Evolutionary conservation across 2,113 vertebrate species (phyloP), one percentile per base, ranked within the genome.

Genomic region (Colinus virginianus): DNA sequence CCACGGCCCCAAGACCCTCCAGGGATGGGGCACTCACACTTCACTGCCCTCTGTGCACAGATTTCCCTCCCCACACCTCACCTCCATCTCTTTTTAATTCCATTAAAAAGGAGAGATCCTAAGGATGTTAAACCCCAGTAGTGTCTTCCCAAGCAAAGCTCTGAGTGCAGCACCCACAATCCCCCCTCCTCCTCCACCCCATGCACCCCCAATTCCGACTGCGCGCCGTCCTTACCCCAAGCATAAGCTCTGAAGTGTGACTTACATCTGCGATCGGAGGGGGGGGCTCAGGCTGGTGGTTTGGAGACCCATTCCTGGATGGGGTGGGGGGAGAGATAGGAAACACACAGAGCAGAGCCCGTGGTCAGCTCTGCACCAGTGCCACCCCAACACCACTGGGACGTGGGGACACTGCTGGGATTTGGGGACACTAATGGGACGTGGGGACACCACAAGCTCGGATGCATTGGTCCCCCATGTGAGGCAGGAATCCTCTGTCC

Each of bases 291-390:
- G 98, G 98, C 84, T 98, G 98, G 55, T 98, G 97, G 93, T 94
- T 99, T 49, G 99, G 99, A n/a, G 99, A 99, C 66, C 99, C 98
- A 62, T 99, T 99, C 92, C 99, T 99, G 84, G 75, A 78, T 3
- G 7, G 26, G 59, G 74, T 13, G 58, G 94, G 8, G 9, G 46
- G 19, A 12, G 48, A 28, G 26, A 53, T 26, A 85, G 63, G 63
- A 95, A 42, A 36, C 62, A n/a, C 32, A 76, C 3, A 90, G 34
- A 61, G 67, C 53, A 36, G 25, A 42, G 38, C 16, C 20, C 1
- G 1, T 19, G 12, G 36, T 81, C 11, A 83, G 77, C 0, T n/a
- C 40, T 1, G 14, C 70, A 32, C 53, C 28, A 56, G 30, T 18
- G 53, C 53, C 30, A 19, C 53, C 53, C 30, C 30, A 25, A 7